Evolutionary conservation across 2,797 vertebrate species (phyloP).

Genomic region (Onychomys arenicola): DNA sequence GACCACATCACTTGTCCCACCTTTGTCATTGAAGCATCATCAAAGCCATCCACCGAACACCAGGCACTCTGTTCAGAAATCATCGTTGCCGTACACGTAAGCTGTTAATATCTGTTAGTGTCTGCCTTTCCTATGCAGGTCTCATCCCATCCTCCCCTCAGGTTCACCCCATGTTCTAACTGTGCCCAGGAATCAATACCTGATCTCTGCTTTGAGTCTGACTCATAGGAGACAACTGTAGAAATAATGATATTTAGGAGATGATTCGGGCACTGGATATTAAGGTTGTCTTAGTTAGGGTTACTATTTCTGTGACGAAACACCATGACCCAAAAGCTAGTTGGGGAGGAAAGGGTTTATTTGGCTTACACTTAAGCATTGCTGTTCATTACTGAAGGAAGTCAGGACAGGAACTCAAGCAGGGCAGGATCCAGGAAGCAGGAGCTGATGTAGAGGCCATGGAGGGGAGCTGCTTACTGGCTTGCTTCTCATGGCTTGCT

Average conservation of each 20-base stretch:
- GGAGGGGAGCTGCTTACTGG: no score
- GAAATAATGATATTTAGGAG: conserved; percentile 9
- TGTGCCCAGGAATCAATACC: not conserved
- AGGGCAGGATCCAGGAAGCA: no score
- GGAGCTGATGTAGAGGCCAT: no score
- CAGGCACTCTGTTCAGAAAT: not conserved
- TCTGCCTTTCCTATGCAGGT: not conserved
- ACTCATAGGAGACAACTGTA: not conserved
- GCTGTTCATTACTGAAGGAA: no score
- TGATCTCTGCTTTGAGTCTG: not conserved
- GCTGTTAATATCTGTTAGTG: not conserved
- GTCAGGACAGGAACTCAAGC: no score
- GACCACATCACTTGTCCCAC: not conserved
- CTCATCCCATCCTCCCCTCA: not conserved
- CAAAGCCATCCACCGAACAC: not conserved
- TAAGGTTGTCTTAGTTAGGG: not conserved
- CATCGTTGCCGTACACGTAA: not conserved
- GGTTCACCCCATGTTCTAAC: not conserved
- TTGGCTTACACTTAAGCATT: no score
- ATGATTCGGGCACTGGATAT: not conserved
- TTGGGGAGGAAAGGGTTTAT: no score
- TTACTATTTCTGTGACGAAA: no score
- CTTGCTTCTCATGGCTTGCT: no score
- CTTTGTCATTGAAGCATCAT: not conserved
- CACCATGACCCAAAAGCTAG: no score